Base-by-base conservation (phyloP, 2,888 invertebrate species). In the Leptinotarsa haldemani region DNA sequence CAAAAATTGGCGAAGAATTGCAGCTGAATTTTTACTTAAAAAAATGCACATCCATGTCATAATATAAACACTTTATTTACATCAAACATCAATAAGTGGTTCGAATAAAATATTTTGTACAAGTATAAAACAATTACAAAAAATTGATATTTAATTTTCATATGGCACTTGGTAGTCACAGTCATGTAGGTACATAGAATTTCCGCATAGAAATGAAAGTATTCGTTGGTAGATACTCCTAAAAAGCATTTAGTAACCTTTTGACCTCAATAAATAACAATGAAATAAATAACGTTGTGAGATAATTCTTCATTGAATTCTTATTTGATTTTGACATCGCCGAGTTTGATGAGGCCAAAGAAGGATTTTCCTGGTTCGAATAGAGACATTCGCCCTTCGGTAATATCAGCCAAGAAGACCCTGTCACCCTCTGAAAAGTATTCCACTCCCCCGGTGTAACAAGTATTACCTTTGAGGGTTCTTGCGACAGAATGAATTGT, bases 341-440 rank as follows among this genome's bases (percentile, higher is more conserved):
- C 92, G n/a, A 94, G 87, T 86, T 93, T 94, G 69, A 94, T 90
- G n/a, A 94, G 89, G 50, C 95, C 95, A 80, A 95, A 94, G 88
- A 94, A 95, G 81, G 94, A 95, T 85, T 94, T 94, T 78, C 94
- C 94, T 1, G 91, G 90, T 82, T 93, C 91, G 88, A 94, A 93
- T 65, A 94, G 87, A 0, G 93, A 92, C 84, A 92, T 93, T 66
- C 93, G 87, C 65, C 91, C 90, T 16, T 92, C 91, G 18, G 91
- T 91, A 1, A 94, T 90, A 82, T 95, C 95, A 69, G 91, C 90
- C 15, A 95, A 87, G 5, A 92, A 90, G 16, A 95, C 87, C 22
- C 88, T 89, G 83, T 95, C 95, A 16, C 92, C 91, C 46, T 90
- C 89, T 61, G 88, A 88, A 12, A 94, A 87, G 85, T 91, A 90